Conservation (phyloP, 2,888 invertebrate genomes). For the Erynnis tages region DNA sequence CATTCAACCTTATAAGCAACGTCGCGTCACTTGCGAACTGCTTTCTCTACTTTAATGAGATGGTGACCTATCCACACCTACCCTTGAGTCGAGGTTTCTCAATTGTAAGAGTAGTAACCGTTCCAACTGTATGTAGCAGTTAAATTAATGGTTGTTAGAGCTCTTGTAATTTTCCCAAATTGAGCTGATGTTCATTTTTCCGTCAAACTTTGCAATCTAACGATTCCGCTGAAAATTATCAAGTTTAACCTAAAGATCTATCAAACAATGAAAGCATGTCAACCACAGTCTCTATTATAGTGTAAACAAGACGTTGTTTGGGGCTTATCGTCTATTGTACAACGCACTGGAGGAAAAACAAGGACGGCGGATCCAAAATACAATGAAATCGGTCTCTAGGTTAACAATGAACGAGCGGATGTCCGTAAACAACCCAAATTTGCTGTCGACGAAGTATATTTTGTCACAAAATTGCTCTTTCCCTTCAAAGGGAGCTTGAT, state of each 20-base stretch:
- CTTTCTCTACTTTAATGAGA: too few relatives aligned
- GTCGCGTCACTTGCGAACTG: too few relatives aligned
- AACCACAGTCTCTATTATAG: conserved; percentile 11
- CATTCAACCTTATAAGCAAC: too few relatives aligned
- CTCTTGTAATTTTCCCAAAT: too few relatives aligned
- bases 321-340: conserved; percentile 41
- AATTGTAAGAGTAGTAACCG: too few relatives aligned
- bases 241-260: neutral
- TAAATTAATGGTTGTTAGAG: too few relatives aligned
- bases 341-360: conserved; percentile 48
- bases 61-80: too few relatives aligned
- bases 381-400: conserved; percentile 41
- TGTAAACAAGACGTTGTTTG: conserved; percentile 37
- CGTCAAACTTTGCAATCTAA: too few relatives aligned
- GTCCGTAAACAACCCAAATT: conserved; percentile 28
- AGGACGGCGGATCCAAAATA: conserved; percentile 56
- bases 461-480: conserved; percentile 3
- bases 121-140: too few relatives aligned
- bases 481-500: neutral
- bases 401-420: conserved; percentile 36
- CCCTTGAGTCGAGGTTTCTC: too few relatives aligned
- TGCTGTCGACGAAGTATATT: conserved; percentile 11
- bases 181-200: too few relatives aligned
- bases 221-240: too few relatives aligned
- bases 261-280: neutral